Percentiles rank a stretch among this genome's conserved stretches.
Conservation (phyloP, 2,888 invertebrate species). For the Odontocolon sp. region DNA sequence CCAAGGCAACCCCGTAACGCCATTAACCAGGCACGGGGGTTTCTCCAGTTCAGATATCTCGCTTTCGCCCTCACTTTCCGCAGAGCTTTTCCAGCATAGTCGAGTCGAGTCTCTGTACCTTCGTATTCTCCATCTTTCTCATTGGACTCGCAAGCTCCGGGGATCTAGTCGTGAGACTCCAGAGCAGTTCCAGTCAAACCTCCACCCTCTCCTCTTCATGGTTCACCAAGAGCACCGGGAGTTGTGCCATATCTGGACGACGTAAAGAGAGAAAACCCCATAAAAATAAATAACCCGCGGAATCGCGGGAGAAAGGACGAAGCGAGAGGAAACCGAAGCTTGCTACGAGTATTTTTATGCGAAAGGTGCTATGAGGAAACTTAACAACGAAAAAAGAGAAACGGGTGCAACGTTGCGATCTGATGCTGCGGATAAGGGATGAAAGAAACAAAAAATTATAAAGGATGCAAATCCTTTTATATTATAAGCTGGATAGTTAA, state of each 20-base stretch:
- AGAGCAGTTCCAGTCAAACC: neutral
- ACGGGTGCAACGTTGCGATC: too few species aligned
- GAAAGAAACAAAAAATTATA: too few species aligned
- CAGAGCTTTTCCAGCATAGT: constrained; percentile 41
- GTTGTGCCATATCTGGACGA: constrained; percentile 57
- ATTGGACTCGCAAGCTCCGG: constrained; percentile 5
- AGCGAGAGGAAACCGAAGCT: constrained; percentile 5
- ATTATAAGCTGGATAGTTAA: too few species aligned
- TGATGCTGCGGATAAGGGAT: too few species aligned
- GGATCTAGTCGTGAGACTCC: neutral
- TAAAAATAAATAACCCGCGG: constrained; percentile 79
- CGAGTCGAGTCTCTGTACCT: neutral
- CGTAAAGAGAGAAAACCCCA: constrained; percentile 71
- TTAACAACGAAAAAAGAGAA: too few species aligned
- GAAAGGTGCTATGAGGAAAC: too few species aligned
- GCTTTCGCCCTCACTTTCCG: constrained; percentile 39
- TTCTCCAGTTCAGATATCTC: constrained; percentile 60
- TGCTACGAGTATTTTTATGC: neutral
- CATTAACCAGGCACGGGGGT: constrained; percentile 78
- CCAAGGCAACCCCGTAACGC: constrained; percentile 80
- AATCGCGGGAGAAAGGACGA: constrained; percentile 42
- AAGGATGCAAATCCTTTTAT: too few species aligned
- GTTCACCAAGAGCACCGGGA: constrained; percentile 39
- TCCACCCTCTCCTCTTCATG: constrained; percentile 1
- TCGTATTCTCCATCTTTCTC: constrained; percentile 8